Base-by-base conservation (phyloP, 2,888 invertebrate genomes). In the Troglohyphantes excavatus region DNA sequence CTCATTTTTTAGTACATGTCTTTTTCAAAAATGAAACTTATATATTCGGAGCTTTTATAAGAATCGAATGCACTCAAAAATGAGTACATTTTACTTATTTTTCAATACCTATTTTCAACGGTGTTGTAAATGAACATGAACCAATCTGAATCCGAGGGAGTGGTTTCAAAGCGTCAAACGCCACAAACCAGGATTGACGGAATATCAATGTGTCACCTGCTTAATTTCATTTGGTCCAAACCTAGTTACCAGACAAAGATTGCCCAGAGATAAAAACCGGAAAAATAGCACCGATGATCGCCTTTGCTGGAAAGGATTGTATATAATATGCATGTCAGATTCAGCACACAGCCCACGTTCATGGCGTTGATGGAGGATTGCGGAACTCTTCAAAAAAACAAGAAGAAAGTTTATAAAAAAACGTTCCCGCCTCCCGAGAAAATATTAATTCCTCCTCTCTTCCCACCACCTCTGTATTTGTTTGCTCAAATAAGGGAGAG, bases 401-500 rank as follows among this genome's bases (percentile, higher is more conserved):
- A 68, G 27, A 68, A 65, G 27, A 65, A 65, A 81, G 26, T 46
- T 7, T 46, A n/a, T n/a, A n/a, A 33, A 68, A 65, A 65, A 43
- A 65, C 67, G 43, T 53, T 27, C 53, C 79, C 79, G 79, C 79
- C 79, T 17, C 26, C 5, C n/a, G 53, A 29, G 61, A 65, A 68
- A 53, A 46, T 63, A 81, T 23, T 33, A 68, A 53, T 46, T 26
- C 63, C 63, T 63, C 39, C 23, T 27, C 63, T 29, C 63, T 59
- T 78, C 23, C 78, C 43, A 63, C 63, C 79, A 53, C 79, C 79
- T 68, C 79, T 68, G 27, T 61, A 39, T 82, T 75, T 88, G 79
- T 88, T 88, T 88, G 87, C 19, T 81, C 81, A 88, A 88, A 88
- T 81, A 81, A 73, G 87, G 53, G 67, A 72, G 73, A 73, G 73